These are phyloP conservation scores for Calephelis perditalis DNA, from an alignment of 2,888 invertebrate species.

Conservation along the genomic window DNA sequence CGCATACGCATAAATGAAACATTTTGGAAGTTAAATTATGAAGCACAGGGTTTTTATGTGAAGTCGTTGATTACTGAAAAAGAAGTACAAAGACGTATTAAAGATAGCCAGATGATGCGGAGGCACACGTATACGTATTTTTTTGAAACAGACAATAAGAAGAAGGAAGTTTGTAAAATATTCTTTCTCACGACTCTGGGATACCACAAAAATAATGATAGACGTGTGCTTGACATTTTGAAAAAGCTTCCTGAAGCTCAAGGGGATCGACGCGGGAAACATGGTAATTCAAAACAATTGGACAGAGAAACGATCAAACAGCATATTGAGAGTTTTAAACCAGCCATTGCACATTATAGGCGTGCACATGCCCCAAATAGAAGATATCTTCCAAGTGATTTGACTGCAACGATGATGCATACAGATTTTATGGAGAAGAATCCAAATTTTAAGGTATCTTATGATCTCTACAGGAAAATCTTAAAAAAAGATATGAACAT, in stretches of 20 bases:
- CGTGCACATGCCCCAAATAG: no score
- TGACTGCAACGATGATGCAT: not conserved
- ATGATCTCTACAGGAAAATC: not conserved
- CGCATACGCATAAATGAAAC: no score
- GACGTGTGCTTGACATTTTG: not conserved
- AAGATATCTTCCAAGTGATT: no score
- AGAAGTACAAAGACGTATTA: conserved; percentile 1
- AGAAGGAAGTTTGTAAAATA: conserved; percentile 3
- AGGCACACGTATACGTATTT: not conserved
- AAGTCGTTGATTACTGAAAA: no score
- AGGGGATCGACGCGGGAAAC: not conserved
- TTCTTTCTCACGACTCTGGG: conserved; percentile 7
- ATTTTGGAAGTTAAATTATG: no score
- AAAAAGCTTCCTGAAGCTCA: not conserved
- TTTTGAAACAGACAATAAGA: not conserved
- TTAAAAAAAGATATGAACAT: not conserved
- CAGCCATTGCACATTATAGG: not conserved
- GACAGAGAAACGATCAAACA: not conserved
- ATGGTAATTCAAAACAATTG: not conserved
- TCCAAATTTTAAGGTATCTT: not conserved
- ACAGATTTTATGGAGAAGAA: not conserved
- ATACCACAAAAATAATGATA: not conserved
- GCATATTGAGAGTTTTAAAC: not conserved
- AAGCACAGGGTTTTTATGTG: no score
- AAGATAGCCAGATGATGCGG: conserved; percentile 6